Percentiles rank a stretch among this genome's conserved stretches.
phyloP scores from a whole-genome alignment of 1,140 invertebrate species.

The Diachasma alloeum region DNA sequence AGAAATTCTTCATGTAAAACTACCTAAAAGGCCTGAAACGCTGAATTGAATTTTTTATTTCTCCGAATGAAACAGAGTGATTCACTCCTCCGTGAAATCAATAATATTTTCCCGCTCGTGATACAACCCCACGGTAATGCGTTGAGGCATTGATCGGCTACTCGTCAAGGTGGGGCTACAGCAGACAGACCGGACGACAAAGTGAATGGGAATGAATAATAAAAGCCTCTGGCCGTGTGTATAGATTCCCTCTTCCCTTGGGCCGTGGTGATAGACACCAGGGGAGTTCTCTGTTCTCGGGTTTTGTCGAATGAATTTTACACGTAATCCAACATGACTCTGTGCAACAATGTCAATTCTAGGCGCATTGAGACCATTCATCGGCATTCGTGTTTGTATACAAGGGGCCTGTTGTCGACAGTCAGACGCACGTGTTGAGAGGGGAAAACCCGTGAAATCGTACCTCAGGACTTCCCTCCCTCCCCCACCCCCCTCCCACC shows the following conservation, averaged over 20 bases:
- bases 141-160: background rate
- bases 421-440: background rate
- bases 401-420: background rate
- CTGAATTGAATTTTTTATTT: background rate
- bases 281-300: background rate
- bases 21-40: no score
- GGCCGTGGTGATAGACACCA: background rate
- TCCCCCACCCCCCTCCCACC: no score
- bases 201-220: conserved; percentile 6
- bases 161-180: background rate
- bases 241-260: background rate
- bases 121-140: background rate
- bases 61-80: background rate
- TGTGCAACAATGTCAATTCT: background rate
- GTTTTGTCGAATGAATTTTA: background rate
- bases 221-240: background rate
- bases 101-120: background rate
- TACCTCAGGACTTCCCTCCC: no score
- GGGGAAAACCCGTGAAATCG: no score
- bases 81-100: background rate
- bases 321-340: background rate
- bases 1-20: no score
- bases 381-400: no score
- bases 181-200: background rate
- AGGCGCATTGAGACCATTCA: background rate